Base-by-base conservation (phyloP, 1,140 invertebrate species). In the Pomacea maculata region DNA sequence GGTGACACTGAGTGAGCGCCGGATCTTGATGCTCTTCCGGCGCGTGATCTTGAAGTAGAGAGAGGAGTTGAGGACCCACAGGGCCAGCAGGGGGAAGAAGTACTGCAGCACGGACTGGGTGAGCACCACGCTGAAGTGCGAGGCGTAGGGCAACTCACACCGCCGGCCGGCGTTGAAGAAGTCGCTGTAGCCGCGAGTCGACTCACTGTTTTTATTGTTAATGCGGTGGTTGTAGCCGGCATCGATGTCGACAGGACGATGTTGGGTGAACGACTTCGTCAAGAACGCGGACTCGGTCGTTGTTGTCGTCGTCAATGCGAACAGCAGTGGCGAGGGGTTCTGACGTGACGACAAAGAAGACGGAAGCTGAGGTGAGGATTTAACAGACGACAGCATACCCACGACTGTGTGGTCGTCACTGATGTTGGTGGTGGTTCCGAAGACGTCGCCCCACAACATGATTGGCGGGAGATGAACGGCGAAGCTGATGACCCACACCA, bases 31-130 rank as follows among this genome's bases (percentile, higher is more conserved):
- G 52, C 80, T 85, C 75, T 89, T 88, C 17, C 88, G 74, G 57
- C 86, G 67, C 21, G 82, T 83, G 64, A 89, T 86, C 75, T 86
- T 86, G n/a, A 87, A 82, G 75, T 87, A 89, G n/a, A 89, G 85
- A 17, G 86, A 86, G 82, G 83, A 80, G 65, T 89, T 89, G 7
- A 89, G 73, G 7, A 82, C 81, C 65, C 86, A 81, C 64, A 89
- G 78, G 7, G 83, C 82, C 14, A 87, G 14, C 1, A 89, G 75
- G 6, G 87, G 87, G 61, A 87, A 71, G 29, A 88, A 71, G 80
- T 86, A 89, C 77, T 87, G 85, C 2, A 88, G 79, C 14, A 85
- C 82, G 17, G 84, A 85, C n/a, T 82, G 83, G n/a, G 83, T 80
- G 4, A 85, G 65, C 12, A 84, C 83, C 70, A 87, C 85, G 0